Evolutionary conservation across 2,113 vertebrate genomes (phyloP), one percentile per base, ranked within the genome.

Genomic region (Hemibagrus wyckioides): DNA sequence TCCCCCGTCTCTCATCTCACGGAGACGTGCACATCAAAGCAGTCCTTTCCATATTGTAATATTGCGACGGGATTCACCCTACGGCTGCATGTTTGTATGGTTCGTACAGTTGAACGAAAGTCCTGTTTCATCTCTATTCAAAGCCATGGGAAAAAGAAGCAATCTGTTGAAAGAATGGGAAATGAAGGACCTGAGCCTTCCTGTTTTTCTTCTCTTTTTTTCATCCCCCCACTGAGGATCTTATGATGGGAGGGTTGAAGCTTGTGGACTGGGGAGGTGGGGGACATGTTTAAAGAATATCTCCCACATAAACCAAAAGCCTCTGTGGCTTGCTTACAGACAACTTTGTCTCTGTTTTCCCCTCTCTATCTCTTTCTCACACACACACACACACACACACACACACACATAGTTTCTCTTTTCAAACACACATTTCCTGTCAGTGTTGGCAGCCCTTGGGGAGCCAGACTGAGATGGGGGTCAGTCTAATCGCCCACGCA

Each of bases 121-220:
- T 91, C 90, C 86, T 82, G 85, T 93, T 91, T 91, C 88, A 91
- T 93, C 92, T 93, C 89, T 88, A 91, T 92, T 90, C 83, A 87
- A 90, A 89, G 88, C 90, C 89, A 84, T 81, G 89, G 88, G 88
- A 82, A 93, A 89, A 91, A 90, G 86, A 88, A 92, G 89, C 88
- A 91, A 92, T 91, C 90, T 93, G 91, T 91, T 90, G 89, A 84
- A 90, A 87, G 90, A 88, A 90, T 82, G 90, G 92, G 92, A 94
- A 94, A 94, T 93, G 87, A 93, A 93, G 90, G 65, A 89, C 88
- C 75, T 65, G 81, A 84, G 83, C 48, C 90, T 92, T 92, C 90
- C 93, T 93, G 91, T 69, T 92, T 92, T 94, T 93, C 93, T 92
- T 80, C 41, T 82, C 69, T 80, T 48, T 2, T 59, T 57, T 14